These are phyloP conservation scores for Cerastoderma edule DNA, from an alignment of 2,888 invertebrate genomes.

Conservation along the genomic window DNA sequence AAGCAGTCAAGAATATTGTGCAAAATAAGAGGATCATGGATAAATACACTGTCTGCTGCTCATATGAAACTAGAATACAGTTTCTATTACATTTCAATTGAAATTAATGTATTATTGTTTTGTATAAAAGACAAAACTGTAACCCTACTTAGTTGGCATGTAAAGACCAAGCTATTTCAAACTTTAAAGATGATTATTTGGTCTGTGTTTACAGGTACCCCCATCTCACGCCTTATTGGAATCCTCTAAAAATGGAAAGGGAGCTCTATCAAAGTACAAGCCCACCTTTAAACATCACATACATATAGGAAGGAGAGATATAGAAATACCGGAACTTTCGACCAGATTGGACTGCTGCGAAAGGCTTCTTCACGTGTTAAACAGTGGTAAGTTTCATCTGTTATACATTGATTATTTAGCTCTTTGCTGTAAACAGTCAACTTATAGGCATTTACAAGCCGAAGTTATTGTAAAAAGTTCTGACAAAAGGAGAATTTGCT, in stretches of 20 bases:
- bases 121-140: no score
- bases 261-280: background rate
- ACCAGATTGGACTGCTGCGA: background rate
- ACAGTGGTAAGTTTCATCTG: background rate
- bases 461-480: background rate
- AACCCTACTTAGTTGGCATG: no score
- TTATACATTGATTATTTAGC: background rate
- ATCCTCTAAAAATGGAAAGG: background rate
- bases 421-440: background rate
- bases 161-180: no score
- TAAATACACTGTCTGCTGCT: no score
- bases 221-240: no score
- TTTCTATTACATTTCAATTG: no score
- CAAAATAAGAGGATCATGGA: no score
- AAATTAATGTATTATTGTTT: no score
- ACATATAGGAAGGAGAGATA: background rate
- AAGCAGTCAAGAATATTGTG: no score
- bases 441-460: background rate
- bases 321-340: background rate
- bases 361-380: background rate
- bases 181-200: no score
- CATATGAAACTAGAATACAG: no score
- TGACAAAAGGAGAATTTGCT: constrained; percentile 10
- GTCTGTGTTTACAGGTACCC: no score
- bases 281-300: constrained; percentile 11